These are phyloP conservation scores for Ciconia nigra DNA, from an alignment of 2,797 vertebrate genomes.

Conservation along the genomic window DNA sequence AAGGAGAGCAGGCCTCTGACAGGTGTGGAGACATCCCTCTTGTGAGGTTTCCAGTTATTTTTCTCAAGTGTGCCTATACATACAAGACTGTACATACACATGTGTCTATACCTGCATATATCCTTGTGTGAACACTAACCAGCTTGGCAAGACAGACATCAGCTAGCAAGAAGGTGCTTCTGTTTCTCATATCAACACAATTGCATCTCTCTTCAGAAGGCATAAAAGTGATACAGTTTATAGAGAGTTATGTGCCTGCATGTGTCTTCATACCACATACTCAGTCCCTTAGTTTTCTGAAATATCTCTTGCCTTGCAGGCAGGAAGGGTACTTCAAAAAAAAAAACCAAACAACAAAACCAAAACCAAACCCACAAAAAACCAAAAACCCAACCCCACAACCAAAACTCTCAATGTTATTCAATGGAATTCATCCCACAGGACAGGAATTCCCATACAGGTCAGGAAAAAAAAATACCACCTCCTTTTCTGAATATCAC, in stretches of 20 bases:
- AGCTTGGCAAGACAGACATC: background rate
- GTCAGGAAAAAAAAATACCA: background rate
- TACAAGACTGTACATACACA: background rate
- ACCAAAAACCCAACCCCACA: background rate
- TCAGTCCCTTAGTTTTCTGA: background rate
- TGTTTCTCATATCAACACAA: background rate
- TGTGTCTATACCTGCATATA: background rate
- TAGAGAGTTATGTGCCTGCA: background rate
- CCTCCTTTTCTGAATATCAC: constrained; percentile 32
- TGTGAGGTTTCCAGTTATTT: background rate
- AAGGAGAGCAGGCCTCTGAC: background rate
- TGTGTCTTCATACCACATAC: background rate
- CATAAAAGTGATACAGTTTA: background rate
- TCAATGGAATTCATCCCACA: constrained; percentile 42
- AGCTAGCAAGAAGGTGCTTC: background rate
- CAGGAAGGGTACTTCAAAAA: background rate
- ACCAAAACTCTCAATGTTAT: background rate
- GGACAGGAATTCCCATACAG: constrained; percentile 37
- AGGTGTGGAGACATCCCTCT: background rate
- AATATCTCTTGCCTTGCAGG: background rate
- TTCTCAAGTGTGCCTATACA: background rate
- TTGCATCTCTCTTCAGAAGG: background rate
- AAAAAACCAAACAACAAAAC: background rate
- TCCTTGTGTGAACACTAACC: background rate
- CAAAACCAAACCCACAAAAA: background rate